Percentiles rank a stretch among this genome's conserved stretches.
Evolutionary conservation across 64 coral and sea anemone species (phyloP).

Genomic region (Montipora capricornis): DNA sequence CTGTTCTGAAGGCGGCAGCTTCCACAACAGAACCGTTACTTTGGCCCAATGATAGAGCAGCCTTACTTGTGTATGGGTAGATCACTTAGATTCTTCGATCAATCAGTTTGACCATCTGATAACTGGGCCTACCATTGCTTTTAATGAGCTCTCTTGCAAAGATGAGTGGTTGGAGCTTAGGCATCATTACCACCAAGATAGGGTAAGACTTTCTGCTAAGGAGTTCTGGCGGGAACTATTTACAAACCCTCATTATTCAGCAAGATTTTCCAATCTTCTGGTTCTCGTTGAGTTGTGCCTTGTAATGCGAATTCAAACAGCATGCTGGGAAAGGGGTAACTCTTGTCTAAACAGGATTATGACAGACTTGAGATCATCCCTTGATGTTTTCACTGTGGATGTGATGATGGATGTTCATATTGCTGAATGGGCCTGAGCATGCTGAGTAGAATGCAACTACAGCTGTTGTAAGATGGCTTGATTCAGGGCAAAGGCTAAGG

Average conservation of each 20-base stretch:
- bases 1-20: constrained; percentile 53
- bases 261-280: constrained; percentile 54
- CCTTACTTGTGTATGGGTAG: constrained; percentile 29
- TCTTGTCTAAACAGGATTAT: constrained; percentile 54
- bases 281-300: constrained; percentile 43
- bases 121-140: neutral
- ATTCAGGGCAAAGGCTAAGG: constrained; percentile 5
- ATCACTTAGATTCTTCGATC: constrained; percentile 32
- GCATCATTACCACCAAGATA: constrained; percentile 3
- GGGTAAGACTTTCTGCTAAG: constrained; percentile 15
- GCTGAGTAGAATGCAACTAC: constrained; percentile 27
- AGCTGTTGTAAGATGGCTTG: constrained; percentile 42
- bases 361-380: constrained; percentile 59
- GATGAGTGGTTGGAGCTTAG: constrained; percentile 53
- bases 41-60: constrained; percentile 17
- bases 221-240: constrained; percentile 36
- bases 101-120: constrained; percentile 15
- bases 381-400: constrained; percentile 46
- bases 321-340: constrained; percentile 48
- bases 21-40: constrained; percentile 35
- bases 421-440: constrained; percentile 10
- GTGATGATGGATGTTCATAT: constrained; percentile 31
- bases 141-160: constrained; percentile 3
- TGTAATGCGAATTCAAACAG: constrained; percentile 48
- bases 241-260: constrained; percentile 30